phyloP scores from a whole-genome alignment of 1,140 invertebrate genomes.

The Diabrotica undecimpunctata region DNA sequence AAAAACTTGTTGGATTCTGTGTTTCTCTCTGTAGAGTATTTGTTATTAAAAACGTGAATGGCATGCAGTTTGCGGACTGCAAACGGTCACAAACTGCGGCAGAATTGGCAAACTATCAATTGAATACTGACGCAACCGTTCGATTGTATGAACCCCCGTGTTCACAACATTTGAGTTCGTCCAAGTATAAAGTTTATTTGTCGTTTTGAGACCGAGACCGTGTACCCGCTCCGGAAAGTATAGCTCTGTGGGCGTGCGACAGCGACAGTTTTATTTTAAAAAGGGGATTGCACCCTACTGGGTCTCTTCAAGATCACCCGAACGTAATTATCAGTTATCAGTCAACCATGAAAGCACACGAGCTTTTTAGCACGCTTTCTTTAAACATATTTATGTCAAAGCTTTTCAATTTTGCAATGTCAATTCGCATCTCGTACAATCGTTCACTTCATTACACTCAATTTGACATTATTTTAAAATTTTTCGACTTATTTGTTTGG shows the following conservation, averaged over 20 bases:
- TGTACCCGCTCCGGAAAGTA: slow-evolving; percentile 31
- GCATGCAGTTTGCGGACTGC: no score
- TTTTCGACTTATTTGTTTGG: slow-evolving; percentile 11
- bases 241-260: slow-evolving; percentile 41
- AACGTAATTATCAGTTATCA: slow-evolving; percentile 48
- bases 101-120: no score
- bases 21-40: no score
- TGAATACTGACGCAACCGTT: not conserved
- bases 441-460: slow-evolving; percentile 30
- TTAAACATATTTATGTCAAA: slow-evolving; percentile 37
- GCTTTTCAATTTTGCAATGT: slow-evolving; percentile 31
- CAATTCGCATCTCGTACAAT: slow-evolving; percentile 25
- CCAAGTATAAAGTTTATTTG: slow-evolving; percentile 47
- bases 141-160: not conserved
- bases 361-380: slow-evolving; percentile 44
- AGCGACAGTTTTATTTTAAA: slow-evolving; percentile 40
- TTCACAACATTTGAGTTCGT: slow-evolving; percentile 38
- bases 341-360: slow-evolving; percentile 40
- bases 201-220: slow-evolving; percentile 29
- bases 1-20: no score
- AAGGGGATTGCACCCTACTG: slow-evolving; percentile 37
- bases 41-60: no score
- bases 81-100: no score
- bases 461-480: slow-evolving; percentile 28
- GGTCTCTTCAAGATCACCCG: slow-evolving; percentile 46